These are phyloP conservation scores for Peromyscus aztecus DNA, from an alignment of 2,797 vertebrate species.

Conservation along the genomic window DNA sequence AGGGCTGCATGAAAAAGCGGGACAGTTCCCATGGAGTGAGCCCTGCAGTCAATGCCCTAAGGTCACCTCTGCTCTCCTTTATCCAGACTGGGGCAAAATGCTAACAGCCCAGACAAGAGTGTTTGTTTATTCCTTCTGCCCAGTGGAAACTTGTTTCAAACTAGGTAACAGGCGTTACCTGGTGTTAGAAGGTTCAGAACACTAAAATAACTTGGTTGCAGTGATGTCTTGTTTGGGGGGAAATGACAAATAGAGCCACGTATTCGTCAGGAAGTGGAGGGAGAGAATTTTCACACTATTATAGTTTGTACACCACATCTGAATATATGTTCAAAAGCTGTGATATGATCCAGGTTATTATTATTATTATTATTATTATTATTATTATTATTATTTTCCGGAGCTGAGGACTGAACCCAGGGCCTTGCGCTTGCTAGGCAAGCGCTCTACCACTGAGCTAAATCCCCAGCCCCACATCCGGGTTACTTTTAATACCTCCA, in stretches of 20 bases:
- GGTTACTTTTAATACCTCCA: neutral
- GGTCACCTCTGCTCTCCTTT: neutral
- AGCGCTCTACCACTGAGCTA: no score
- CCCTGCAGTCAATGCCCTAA: accelerated
- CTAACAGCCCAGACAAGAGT: neutral
- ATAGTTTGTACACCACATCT: neutral
- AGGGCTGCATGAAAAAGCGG: conserved; percentile 15
- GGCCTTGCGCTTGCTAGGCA: no score
- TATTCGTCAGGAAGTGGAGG: neutral
- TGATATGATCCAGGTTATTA: neutral
- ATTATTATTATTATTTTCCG: no score
- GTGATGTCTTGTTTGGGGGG: neutral
- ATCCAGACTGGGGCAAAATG: neutral
- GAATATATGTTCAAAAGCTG: conserved; percentile 3
- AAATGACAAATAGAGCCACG: neutral
- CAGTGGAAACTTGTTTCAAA: conserved; percentile 40
- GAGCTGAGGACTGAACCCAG: no score
- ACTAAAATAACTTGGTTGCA: neutral
- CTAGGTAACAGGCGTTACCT: neutral
- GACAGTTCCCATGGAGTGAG: neutral
- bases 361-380: no score
- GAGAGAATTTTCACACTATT: neutral
- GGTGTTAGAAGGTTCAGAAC: neutral
- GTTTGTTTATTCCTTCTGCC: conserved; percentile 40
- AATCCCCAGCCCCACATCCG: no score